phyloP scores from a whole-genome alignment of 2,113 vertebrate species.

The Mobula birostris region DNA sequence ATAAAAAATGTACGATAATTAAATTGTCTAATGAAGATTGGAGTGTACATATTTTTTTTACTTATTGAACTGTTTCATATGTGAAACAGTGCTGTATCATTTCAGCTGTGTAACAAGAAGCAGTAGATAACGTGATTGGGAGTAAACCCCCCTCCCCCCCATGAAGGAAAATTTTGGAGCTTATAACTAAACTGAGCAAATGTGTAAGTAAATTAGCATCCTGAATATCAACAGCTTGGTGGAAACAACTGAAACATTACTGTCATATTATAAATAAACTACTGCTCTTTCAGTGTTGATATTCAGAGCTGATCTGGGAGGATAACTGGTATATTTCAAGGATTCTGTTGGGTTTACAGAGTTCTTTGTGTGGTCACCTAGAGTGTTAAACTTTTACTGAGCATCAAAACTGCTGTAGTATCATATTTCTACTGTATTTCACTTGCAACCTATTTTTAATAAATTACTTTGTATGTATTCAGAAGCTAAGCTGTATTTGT shows the following conservation, averaged over 20 bases:
- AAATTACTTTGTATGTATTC: constrained; percentile 69
- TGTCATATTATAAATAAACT: constrained; percentile 34
- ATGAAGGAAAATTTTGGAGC: constrained; percentile 27
- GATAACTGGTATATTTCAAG: constrained; percentile 33
- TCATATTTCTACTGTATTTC: constrained; percentile 72
- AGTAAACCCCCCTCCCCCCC: not conserved
- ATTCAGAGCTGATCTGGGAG: constrained; percentile 21
- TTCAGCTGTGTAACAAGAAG: constrained; percentile 55
- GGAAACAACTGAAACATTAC: constrained; percentile 32
- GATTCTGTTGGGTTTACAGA: constrained; percentile 36
- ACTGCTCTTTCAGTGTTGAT: not conserved
- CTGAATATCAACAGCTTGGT: constrained; percentile 13
- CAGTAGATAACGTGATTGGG: constrained; percentile 43
- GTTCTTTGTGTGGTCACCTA: constrained; percentile 41
- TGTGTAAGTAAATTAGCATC: not conserved
- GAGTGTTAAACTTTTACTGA: constrained; percentile 55
- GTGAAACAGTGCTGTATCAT: constrained; percentile 52
- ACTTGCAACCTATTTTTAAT: constrained; percentile 73
- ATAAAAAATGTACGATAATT: constrained; percentile 58
- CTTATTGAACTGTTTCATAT: constrained; percentile 53
- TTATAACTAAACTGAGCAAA: not conserved
- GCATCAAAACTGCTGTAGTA: constrained; percentile 67
- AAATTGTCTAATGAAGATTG: constrained; percentile 53
- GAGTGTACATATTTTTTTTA: constrained; percentile 59
- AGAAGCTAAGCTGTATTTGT: not conserved